These are phyloP conservation scores for Cepaea nemoralis DNA, from an alignment of 1,140 invertebrate genomes.

Conservation along the genomic window DNA sequence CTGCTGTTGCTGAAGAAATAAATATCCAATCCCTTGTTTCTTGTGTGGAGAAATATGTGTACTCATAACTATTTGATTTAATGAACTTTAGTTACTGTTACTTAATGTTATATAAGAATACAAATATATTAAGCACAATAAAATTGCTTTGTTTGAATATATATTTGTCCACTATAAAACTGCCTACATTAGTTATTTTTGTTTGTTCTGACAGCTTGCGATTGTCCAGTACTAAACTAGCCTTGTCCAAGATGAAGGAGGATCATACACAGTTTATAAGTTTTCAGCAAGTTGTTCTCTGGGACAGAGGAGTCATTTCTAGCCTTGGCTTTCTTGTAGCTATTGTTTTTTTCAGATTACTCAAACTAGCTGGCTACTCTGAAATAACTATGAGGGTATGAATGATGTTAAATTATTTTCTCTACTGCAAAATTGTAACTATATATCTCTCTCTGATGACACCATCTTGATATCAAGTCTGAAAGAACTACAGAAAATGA, in stretches of 20 bases:
- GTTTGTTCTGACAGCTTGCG: conserved; percentile 66
- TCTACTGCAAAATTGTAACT: too few species aligned
- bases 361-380: conserved; percentile 49
- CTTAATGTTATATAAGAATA: too few species aligned
- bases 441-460: too few species aligned
- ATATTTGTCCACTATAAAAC: not conserved
- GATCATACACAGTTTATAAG: conserved; percentile 46
- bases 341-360: conserved; percentile 49
- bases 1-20: too few species aligned
- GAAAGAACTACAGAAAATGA: too few species aligned
- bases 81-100: not conserved
- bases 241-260: conserved; percentile 30
- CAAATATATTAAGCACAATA: too few species aligned
- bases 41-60: too few species aligned
- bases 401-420: not conserved
- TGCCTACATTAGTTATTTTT: conserved; percentile 15
- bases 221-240: conserved; percentile 18
- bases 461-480: too few species aligned
- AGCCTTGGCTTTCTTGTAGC: conserved; percentile 44
- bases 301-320: conserved; percentile 46
- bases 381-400: conserved; percentile 40
- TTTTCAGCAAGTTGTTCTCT: conserved; percentile 49
- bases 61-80: not conserved
- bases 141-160: not conserved
- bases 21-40: too few species aligned